Evolutionary conservation across 1,140 invertebrate species (phyloP).

Genomic region (Trinorchestia longiramus): DNA sequence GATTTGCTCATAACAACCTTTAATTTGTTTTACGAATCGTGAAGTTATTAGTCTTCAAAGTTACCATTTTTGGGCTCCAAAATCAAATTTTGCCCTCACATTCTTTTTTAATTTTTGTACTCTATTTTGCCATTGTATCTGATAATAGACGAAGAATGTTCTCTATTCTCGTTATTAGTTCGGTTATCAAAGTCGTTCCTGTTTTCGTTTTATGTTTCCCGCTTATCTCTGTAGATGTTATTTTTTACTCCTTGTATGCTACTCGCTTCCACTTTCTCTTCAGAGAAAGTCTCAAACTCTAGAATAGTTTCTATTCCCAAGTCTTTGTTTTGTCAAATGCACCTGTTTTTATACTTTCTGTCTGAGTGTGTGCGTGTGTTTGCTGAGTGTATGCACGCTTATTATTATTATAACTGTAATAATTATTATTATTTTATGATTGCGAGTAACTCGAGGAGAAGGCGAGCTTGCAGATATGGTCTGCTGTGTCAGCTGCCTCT

Average conservation of each 20-base stretch:
- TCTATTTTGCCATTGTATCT: not conserved
- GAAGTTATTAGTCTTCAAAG: not conserved
- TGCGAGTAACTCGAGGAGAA: conserved; percentile 4
- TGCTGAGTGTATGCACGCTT: conserved; percentile 39
- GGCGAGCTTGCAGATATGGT: not conserved
- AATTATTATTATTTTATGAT: conserved; percentile 36
- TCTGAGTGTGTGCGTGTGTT: conserved; percentile 12
- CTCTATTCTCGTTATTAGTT: not conserved
- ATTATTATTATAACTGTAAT: conserved; percentile 4
- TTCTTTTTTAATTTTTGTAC: not conserved
- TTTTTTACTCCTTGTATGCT: not conserved
- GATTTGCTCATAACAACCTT: not conserved
- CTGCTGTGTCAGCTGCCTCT: not conserved
- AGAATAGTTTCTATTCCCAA: not conserved
- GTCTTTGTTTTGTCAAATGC: conserved; percentile 18
- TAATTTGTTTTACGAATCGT: not conserved
- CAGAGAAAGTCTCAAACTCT: not conserved
- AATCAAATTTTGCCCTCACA: not conserved
- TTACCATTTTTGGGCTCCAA: not conserved
- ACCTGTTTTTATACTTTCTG: conserved; percentile 33
- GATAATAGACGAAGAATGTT: not conserved
- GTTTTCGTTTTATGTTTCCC: not conserved
- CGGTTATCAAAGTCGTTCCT: not conserved
- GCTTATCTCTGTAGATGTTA: not conserved
- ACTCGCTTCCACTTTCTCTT: not conserved